Conservation (phyloP, 2,113 vertebrate genomes). For the Illadopsis cleaveri region DNA sequence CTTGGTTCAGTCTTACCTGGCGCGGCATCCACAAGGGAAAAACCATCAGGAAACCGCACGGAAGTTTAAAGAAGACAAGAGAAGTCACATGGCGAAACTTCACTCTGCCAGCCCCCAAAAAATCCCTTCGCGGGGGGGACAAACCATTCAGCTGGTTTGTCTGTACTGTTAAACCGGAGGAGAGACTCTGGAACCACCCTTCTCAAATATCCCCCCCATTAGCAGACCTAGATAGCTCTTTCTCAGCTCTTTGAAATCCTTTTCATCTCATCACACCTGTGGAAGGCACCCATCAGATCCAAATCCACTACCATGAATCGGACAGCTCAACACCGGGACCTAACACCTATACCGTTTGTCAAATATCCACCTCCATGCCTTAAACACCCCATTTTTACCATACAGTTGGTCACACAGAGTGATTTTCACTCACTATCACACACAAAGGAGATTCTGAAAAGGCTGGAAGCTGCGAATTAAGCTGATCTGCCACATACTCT, state of each 20-base stretch:
- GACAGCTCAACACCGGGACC: background rate
- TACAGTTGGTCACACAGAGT: accelerated
- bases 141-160: background rate
- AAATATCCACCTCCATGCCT: background rate
- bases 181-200: background rate
- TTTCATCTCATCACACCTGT: background rate
- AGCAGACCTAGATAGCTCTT: background rate
- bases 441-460: background rate
- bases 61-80: background rate
- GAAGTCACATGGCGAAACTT: background rate
- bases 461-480: background rate
- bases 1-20: background rate
- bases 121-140: background rate
- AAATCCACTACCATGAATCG: background rate
- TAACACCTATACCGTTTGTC: background rate
- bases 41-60: background rate
- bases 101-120: background rate
- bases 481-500: background rate
- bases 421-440: background rate
- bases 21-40: background rate
- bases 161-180: background rate
- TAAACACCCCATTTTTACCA: background rate
- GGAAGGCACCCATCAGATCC: background rate
- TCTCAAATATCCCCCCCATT: background rate
- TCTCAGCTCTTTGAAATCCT: background rate